These are phyloP conservation scores for Berghia stephanieae DNA, from an alignment of 1,140 invertebrate genomes.

Conservation along the genomic window DNA sequence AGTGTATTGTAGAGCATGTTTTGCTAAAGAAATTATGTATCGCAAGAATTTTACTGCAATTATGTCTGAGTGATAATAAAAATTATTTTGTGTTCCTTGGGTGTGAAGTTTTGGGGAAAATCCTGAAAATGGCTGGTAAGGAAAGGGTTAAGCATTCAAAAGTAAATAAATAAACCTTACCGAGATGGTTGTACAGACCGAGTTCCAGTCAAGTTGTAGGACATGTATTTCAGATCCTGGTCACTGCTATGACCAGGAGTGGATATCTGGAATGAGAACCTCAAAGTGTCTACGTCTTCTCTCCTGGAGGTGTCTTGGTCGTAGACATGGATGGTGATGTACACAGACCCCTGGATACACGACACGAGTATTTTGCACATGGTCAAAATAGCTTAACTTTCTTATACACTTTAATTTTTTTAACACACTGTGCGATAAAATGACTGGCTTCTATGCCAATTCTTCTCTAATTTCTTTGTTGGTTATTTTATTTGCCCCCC, in stretches of 20 bases:
- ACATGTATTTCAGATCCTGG: not conserved
- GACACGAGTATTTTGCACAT: no score
- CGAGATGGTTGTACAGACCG: constrained; percentile 21
- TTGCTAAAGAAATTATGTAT: not conserved
- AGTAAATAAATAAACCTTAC: not conserved
- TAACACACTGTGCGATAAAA: no score
- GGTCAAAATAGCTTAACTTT: no score
- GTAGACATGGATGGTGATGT: constrained; percentile 15
- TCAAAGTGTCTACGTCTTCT: constrained; percentile 33
- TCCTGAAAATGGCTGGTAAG: no score
- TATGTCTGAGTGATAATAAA: no score
- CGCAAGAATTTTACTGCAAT: not conserved
- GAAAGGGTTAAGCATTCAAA: not conserved
- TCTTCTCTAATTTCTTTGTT: no score
- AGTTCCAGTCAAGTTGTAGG: not conserved
- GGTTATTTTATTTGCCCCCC: no score
- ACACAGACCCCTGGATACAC: constrained; percentile 27
- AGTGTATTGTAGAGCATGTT: not conserved
- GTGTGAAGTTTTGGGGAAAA: not conserved
- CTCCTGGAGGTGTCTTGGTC: constrained; percentile 30
- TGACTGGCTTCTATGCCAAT: no score
- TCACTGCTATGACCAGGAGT: not conserved
- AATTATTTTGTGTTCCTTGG: not conserved
- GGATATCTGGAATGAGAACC: constrained; percentile 11
- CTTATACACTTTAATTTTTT: no score